Conservation (phyloP, 2,797 vertebrate genomes). For the Anabas testudineus region DNA sequence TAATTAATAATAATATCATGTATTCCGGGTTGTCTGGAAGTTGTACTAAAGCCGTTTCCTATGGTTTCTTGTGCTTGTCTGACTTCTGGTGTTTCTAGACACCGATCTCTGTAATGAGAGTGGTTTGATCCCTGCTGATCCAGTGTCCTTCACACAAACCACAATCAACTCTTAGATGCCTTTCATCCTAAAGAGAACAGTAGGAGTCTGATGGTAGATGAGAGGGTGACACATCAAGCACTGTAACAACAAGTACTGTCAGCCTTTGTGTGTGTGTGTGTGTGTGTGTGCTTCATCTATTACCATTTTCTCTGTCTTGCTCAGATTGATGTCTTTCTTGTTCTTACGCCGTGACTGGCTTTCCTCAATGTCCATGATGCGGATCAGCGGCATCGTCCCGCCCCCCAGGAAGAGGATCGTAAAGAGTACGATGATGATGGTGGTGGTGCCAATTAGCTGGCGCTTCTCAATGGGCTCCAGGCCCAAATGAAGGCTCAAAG, state of each 20-base stretch:
- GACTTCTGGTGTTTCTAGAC: slow-evolving; percentile 10
- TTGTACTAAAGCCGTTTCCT: slow-evolving; percentile 1
- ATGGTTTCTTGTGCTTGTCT: slow-evolving; percentile 20
- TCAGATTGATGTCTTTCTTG: slow-evolving; percentile 96
- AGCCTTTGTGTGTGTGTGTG: background rate
- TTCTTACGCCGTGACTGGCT: slow-evolving; percentile 89
- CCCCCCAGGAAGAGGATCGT: slow-evolving; percentile 95
- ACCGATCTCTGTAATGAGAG: slow-evolving; percentile 34
- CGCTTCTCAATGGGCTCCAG: slow-evolving; percentile 97
- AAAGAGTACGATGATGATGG: slow-evolving; percentile 97
- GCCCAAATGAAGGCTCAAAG: slow-evolving; percentile 95
- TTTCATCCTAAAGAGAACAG: slow-evolving; percentile 27
- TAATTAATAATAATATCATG: too few species aligned
- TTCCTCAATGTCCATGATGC: slow-evolving; percentile 95
- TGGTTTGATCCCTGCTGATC: slow-evolving; percentile 24
- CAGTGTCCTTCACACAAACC: slow-evolving; percentile 41
- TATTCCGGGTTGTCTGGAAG: slow-evolving; percentile 16
- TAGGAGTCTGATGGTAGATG: slow-evolving; percentile 41
- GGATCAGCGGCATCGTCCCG: slow-evolving; percentile 97
- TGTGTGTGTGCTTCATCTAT: slow-evolving; percentile 5
- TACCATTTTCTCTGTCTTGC: slow-evolving; percentile 99
- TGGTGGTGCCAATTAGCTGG: slow-evolving; percentile 97
- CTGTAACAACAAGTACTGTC: slow-evolving; percentile 13
- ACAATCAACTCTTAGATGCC: slow-evolving; percentile 58
- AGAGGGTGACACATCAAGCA: slow-evolving; percentile 9